Conservation (phyloP, 2,113 vertebrate species). For the Halcyon senegalensis region DNA sequence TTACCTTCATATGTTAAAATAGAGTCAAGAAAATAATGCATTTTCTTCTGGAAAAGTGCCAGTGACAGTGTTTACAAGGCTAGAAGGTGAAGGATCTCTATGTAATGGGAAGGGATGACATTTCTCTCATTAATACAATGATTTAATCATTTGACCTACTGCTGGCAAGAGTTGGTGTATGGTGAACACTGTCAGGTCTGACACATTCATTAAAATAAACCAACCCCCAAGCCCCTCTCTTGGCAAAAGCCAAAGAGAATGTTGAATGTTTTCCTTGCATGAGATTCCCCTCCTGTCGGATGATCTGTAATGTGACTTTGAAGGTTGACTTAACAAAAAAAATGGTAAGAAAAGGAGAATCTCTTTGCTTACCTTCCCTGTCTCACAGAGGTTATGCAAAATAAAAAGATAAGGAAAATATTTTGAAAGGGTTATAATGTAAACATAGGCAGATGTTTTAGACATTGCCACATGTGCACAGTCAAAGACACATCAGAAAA, state of each 20-base stretch:
- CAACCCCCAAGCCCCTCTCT: neutral
- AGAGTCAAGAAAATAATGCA: neutral
- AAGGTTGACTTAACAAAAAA: constrained; percentile 10
- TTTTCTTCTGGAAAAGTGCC: constrained; percentile 52
- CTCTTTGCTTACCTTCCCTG: constrained; percentile 37
- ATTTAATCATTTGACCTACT: constrained; percentile 71
- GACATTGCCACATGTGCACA: constrained; percentile 25
- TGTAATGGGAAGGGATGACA: constrained; percentile 53
- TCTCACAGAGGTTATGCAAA: neutral
- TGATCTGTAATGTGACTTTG: constrained; percentile 33
- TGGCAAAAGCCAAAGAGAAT: constrained; percentile 34
- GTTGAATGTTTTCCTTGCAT: neutral
- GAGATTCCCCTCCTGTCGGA: neutral
- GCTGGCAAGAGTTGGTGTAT: constrained; percentile 39
- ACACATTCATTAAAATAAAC: constrained; percentile 37
- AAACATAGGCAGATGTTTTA: constrained; percentile 70
- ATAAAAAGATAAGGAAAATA: constrained; percentile 33
- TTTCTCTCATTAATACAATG: constrained; percentile 53
- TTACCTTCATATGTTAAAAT: neutral
- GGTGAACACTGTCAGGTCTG: constrained; percentile 35
- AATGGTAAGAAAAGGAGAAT: neutral
- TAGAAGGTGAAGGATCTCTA: constrained; percentile 37
- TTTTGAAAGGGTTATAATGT: constrained; percentile 58
- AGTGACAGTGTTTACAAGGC: constrained; percentile 45
- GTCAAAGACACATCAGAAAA: constrained; percentile 44